A percentile compares a stretch with the other conserved stretches of the same genome.
phyloP scores from a whole-genome alignment of 1,140 invertebrate genomes.

The Papilio polyxenes region DNA sequence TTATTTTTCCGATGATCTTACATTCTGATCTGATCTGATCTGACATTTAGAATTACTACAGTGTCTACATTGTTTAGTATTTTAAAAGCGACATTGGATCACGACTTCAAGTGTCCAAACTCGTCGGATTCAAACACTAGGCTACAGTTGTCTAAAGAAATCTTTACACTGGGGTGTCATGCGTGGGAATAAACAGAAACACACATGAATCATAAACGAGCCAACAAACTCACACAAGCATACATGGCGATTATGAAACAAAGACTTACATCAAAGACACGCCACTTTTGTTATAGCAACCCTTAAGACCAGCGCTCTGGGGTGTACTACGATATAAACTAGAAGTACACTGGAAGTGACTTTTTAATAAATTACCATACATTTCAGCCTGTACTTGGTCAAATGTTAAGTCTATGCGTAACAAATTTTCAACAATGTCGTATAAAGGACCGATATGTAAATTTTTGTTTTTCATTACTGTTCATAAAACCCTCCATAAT shows the following conservation, averaged over 20 bases:
- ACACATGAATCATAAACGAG: background rate
- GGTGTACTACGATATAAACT: background rate
- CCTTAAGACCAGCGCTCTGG: background rate
- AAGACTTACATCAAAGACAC: constrained; percentile 10
- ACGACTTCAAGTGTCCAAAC: no score
- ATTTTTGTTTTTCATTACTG: constrained; percentile 21
- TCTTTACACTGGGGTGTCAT: background rate
- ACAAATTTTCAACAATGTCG: constrained; percentile 1
- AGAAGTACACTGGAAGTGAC: background rate
- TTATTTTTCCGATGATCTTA: no score
- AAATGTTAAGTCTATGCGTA: constrained; percentile 9
- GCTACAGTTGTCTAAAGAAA: background rate
- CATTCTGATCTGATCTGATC: no score
- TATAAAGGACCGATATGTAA: constrained; percentile 1
- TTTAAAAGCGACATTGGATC: no score
- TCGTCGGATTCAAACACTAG: background rate
- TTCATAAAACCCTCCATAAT: constrained; percentile 16
- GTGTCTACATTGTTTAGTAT: no score
- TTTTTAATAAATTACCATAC: constrained; percentile 23
- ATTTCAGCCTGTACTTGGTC: background rate
- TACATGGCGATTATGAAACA: background rate
- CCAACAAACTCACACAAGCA: background rate
- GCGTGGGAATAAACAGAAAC: background rate
- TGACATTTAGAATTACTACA: no score
- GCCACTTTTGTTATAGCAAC: background rate